Base-by-base conservation (phyloP, 1,140 invertebrate species). In the Listronotus bonariensis region DNA sequence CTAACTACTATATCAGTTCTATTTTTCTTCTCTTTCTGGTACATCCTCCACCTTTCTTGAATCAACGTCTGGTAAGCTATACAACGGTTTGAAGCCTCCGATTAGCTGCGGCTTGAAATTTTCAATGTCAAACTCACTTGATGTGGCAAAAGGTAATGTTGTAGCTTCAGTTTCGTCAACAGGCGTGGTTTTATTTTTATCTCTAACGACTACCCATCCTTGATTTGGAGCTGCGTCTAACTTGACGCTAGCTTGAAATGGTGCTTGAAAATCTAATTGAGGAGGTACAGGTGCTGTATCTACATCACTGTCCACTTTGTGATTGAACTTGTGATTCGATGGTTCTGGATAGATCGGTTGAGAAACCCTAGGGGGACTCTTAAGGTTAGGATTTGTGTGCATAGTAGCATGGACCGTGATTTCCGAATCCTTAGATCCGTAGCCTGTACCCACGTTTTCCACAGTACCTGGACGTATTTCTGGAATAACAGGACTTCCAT, bases 61-160 rank as follows among this genome's bases (percentile, higher is more conserved):
- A 32, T 42, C 42, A 26, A 11, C 74, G 8, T 73, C 72, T 4
- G 74, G 69, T 45, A 72, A 69, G 52, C 49, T 70, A 61, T 86
- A 87, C 48, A 89, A 87, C 0, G 88, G 88, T 64, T 87, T 84
- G 64, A 89, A 89, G 0, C 88, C 88, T 1, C 87, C 85, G 62
- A 87, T 85, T 6, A 89, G 70, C 67, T 88, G 84, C 0, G 88
- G 88, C 66, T 88, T 87, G 68, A 89, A 89, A 61, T 83, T 87
- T 48, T 89, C 85, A 6, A 85, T 79, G 64, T 89, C 86, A 61
- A 88, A 88, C 51, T 76, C 74, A 45, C 76, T 76, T 3, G 73
- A 72, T 31, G 74, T 75, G 7, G 65, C 70, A 15, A 76, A 17
- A 15, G 69, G 60, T 76, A 77, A 1, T 65, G 82, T 72, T 71